Evolutionary conservation across 2,113 vertebrate species (phyloP).

Genomic region (Sander vitreus): DNA sequence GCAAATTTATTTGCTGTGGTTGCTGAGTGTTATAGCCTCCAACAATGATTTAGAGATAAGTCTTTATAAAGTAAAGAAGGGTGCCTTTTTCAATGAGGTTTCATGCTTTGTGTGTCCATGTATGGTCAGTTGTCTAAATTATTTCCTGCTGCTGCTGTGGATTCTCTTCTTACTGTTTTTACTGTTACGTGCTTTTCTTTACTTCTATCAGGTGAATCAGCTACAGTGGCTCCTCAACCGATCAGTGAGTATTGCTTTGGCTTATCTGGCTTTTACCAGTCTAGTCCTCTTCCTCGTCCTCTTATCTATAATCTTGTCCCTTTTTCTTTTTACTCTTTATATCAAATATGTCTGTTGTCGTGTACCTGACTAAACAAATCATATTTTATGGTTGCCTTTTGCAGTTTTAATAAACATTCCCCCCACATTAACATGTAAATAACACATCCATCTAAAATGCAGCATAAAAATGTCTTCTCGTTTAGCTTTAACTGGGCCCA

Average conservation of each 20-base stretch:
- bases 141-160: constrained; percentile 30
- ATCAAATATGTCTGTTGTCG: constrained; percentile 47
- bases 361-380: constrained; percentile 55
- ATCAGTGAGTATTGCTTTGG: constrained; percentile 64
- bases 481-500: constrained; percentile 51
- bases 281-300: constrained; percentile 28
- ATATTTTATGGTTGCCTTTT: constrained; percentile 44
- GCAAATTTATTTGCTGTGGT: constrained; percentile 62
- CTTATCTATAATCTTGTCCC: constrained; percentile 39
- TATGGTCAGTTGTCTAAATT: constrained; percentile 11
- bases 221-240: constrained; percentile 49
- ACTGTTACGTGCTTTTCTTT: constrained; percentile 50
- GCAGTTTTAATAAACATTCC: constrained; percentile 17
- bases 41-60: constrained; percentile 45
- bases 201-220: constrained; percentile 70
- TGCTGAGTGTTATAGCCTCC: constrained; percentile 40
- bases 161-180: constrained; percentile 31
- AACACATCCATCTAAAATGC: constrained; percentile 18
- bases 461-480: constrained; percentile 23
- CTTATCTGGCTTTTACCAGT: constrained; percentile 17
- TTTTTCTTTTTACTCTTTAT: constrained; percentile 13
- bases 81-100: constrained; percentile 39
- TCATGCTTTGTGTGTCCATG: constrained; percentile 26
- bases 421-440: constrained; percentile 34
- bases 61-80: constrained; percentile 34